These are phyloP conservation scores for Pelobates cultripes DNA, from an alignment of 2,797 vertebrate species.

Conservation along the genomic window DNA sequence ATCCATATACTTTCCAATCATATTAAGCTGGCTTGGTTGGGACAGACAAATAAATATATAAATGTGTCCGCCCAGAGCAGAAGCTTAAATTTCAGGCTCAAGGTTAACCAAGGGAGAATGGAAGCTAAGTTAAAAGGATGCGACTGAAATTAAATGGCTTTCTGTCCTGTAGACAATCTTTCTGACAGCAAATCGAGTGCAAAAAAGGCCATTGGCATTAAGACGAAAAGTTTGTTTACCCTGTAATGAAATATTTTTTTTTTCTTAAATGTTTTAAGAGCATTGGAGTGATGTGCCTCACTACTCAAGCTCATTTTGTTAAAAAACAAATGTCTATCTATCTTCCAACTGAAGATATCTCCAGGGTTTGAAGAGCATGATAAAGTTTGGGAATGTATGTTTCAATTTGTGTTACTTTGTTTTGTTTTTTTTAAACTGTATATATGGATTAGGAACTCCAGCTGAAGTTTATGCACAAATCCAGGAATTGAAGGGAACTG, in stretches of 20 bases:
- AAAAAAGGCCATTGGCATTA: slow-evolving; percentile 3
- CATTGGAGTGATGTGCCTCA: slow-evolving; percentile 12
- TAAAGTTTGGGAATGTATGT: neutral
- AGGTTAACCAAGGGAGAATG: slow-evolving; percentile 51
- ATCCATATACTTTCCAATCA: slow-evolving; percentile 19
- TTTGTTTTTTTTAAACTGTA: neutral
- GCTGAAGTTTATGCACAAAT: too few species aligned
- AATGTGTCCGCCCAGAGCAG: slow-evolving; percentile 36
- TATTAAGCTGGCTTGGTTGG: slow-evolving; percentile 29
- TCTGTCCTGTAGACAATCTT: slow-evolving; percentile 42
- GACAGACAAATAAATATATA: slow-evolving; percentile 51
- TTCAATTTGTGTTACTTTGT: neutral
- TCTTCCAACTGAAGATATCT: neutral
- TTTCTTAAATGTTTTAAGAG: neutral
- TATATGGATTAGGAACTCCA: too few species aligned
- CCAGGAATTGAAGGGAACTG: too few species aligned
- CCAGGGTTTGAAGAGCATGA: neutral
- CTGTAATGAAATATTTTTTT: slow-evolving; percentile 4
- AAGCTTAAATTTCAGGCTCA: slow-evolving; percentile 32
- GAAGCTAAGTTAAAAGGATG: slow-evolving; percentile 18
- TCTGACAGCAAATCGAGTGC: slow-evolving; percentile 44
- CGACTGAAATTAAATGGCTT: slow-evolving; percentile 23
- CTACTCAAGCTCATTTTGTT: neutral
- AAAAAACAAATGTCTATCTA: slow-evolving; percentile 2
- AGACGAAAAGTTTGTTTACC: slow-evolving; percentile 12